Evolutionary conservation across 2,113 vertebrate genomes (phyloP), one percentile per base, ranked within the genome.

Genomic region (Setophaga kirtlandii): DNA sequence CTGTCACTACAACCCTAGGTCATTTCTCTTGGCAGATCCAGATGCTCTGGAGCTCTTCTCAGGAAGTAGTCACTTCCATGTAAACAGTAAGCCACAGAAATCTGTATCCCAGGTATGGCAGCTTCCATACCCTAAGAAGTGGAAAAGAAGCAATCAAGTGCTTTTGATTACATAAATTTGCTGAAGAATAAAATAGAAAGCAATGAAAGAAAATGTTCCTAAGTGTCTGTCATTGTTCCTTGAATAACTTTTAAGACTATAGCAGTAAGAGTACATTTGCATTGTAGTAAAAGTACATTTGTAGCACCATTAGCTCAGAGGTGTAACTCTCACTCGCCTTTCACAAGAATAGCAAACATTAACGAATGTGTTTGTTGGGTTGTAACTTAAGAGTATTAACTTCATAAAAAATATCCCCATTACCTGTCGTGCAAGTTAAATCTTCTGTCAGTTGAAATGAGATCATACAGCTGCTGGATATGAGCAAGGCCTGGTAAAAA

Each of bases 401-500:
- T 62, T 65, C 2, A 24, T 3, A 39, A 10, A 70, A 64, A 73
- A 53, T 8, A 91, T 8, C 62, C 52, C 11, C 8, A 25, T 97
- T 97, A 98, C 99, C 99, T 98, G 91, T 98, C 97, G 96, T 97
- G 98, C 95, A 98, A 97, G 87, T 97, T 98, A 97, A 99, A 99
- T 93, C 99, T 98, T 97, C 98, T 98, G 95, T 99, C 99, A 55
- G 98, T 97, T 84, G 98, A 98, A 44, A 99, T 97, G 56, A 99
- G 98, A 92, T 99, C 99, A 59, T 98, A 98, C 9, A 99, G 96
- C 95, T 99, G 99, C 63, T 99, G 99, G 93, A 99, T 99, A 94
- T 99, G 99, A 87, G 99, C 99, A 88, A 99, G 98, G 53, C 99
- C 99, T 3, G 99, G 99, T 76, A 99, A 97, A 92, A 99, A 99